Conservation (phyloP, 1,140 invertebrate genomes). For the Aphelenchoides fujianensis region DNA sequence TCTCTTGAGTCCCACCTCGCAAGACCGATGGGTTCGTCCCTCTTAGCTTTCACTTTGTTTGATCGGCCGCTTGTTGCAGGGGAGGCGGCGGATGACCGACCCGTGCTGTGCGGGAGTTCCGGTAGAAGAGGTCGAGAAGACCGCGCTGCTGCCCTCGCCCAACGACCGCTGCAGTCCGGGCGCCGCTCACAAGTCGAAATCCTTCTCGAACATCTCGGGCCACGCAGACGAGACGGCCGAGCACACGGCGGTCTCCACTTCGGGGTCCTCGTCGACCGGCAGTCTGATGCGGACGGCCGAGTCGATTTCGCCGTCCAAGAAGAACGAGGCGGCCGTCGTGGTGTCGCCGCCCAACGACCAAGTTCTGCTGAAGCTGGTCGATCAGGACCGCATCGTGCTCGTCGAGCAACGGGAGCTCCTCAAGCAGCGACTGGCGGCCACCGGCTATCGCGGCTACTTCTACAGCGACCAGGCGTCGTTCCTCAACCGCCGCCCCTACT, state of each 20-base stretch:
- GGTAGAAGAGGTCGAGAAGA: conserved; percentile 11
- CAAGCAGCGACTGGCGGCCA: conserved; percentile 20
- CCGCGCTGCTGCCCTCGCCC: background rate
- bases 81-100: conserved; percentile 29
- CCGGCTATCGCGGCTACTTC: conserved; percentile 23
- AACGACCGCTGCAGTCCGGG: conserved; percentile 20
- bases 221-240: background rate
- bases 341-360: background rate
- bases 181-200: conserved; percentile 16
- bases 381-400: conserved; percentile 29
- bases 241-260: conserved; percentile 17
- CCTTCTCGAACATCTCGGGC: conserved; percentile 8
- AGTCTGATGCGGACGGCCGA: conserved; percentile 5
- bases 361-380: conserved; percentile 8
- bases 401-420: conserved; percentile 29
- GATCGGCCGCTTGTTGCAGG: background rate
- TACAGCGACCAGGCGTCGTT: conserved; percentile 35
- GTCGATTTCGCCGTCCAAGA: background rate
- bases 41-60: background rate
- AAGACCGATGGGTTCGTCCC: background rate
- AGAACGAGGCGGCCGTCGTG: conserved; percentile 7
- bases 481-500: conserved; percentile 14
- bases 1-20: background rate
- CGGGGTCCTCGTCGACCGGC: conserved; percentile 19
- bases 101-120: conserved; percentile 10